Base-by-base conservation (phyloP, 2,113 vertebrate genomes). In the Ammodytes dubius region DNA sequence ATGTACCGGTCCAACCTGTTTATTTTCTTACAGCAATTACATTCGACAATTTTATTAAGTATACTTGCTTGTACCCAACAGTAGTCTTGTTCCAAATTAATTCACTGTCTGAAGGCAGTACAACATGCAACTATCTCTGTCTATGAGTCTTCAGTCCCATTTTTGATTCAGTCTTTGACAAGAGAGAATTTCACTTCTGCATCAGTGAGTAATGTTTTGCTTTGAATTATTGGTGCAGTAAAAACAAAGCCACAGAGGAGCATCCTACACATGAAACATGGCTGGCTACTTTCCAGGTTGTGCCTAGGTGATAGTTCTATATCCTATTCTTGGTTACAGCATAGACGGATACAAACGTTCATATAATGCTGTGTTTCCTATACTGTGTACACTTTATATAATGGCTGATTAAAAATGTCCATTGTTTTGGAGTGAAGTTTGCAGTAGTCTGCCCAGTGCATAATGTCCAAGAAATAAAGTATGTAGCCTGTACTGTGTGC, bases 1-100 rank as follows among this genome's bases (percentile, higher is more conserved):
- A 65, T 8, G 50, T 54, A 52, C 8, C 58, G 76, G 39, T 81
- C 70, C 15, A 67, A 77, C 74, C 61, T 54, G 65, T 82, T 90
- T 79, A 67, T 86, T 76, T 73, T 77, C 43, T 60, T 61, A 60
- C 9, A 46, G 78, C 83, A 76, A 88, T 88, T 88, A 70, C 61
- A 87, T 87, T 45, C 81, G 74, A 79, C 77, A 82, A 50, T 75
- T 85, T 81, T 57, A 72, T 52, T 67, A 58, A 71, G 35, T 53
- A 74, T 70, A 80, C 68, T 68, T 70, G 39, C 59, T 78, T 74
- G 71, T 74, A 74, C 59, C 75, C 63, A 83, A 81, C 56, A 71
- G 54, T 54, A 35, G 56, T 61, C 39, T 69, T 60, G 77, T 83
- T 74, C 75, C 70, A 27, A 42, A 37, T 19, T 45, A 49, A 43